Evolutionary conservation across 2,888 invertebrate species (phyloP), one percentile per base, ranked within the genome.

Genomic region (Dermolepida albohirtum): DNA sequence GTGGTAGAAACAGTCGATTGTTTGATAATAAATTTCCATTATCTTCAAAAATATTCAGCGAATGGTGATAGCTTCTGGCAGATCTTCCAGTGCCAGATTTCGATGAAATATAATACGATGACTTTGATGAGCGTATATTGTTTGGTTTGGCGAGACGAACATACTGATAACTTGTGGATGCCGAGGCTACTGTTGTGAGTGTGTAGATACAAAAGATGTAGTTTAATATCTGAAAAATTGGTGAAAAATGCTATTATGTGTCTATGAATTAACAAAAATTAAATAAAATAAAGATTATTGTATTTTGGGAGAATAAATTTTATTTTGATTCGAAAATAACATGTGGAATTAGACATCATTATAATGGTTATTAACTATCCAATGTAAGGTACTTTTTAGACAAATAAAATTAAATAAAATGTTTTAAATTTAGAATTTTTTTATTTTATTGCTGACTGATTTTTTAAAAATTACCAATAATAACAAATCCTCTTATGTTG

Each of bases 1-100:
- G 86, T 2, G 87, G 86, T 62, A 87, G 72, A 74, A 70, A 70
- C 5, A 64, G 14, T 12, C 67, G 43, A 17, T 69, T 55, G 7
- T 69, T 66, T 6, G 34, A 34, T 59, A 70, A 67, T 14, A 66
- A 64, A 44, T 64, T 44, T 59, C 67, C 70, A n/a, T 66, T 62
- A 29, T 41, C 59, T 8, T 57, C 64, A 41, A 68, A 68, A 34
- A 55, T n/a, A 10, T 59, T 12, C 10, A 59, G 11, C 16, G 62
- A 62, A 43, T 63, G 54, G 12, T 68, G 54, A 39, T 69, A 72
- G 44, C 72, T 74, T 67, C 74, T 66, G 0, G 70, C 63, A 49
- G 65, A 39, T 57, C 70, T 68, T 27, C 40, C 50, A 8, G 14
- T 29, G 8, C 39, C 57, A 8, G 64, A 50, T 49, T 55, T 70